Conservation (phyloP, 2,113 vertebrate genomes). For the Carlito syrichta region DNA sequence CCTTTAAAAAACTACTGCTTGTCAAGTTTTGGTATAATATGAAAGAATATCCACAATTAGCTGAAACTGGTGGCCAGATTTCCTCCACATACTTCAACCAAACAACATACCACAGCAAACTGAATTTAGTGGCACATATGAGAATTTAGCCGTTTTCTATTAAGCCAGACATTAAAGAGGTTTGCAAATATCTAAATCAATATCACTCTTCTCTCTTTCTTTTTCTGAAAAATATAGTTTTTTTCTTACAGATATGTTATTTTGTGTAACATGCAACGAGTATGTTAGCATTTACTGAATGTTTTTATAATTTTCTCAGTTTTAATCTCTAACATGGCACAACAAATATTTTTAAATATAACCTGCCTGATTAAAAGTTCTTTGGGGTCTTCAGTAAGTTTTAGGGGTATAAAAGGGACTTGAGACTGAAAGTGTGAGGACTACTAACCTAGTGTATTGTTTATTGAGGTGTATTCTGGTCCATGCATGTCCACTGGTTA, state of each 20-base stretch:
- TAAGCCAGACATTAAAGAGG: neutral
- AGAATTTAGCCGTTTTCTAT: neutral
- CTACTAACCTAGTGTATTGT: neutral
- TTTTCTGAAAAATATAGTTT: neutral
- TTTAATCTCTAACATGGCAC: neutral
- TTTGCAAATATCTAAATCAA: neutral
- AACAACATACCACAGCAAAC: neutral
- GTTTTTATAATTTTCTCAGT: neutral
- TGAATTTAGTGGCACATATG: neutral
- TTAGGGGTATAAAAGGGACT: neutral
- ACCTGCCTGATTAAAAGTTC: neutral
- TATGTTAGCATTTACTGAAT: neutral
- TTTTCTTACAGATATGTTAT: neutral
- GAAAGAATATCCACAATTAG: neutral
- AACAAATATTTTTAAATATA: neutral
- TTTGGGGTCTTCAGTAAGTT: neutral
- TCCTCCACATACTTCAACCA: neutral
- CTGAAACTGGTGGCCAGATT: neutral
- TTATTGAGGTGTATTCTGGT: neutral
- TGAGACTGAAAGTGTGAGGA: neutral
- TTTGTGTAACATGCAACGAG: neutral
- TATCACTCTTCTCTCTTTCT: neutral
- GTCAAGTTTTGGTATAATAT: neutral
- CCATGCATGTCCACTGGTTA: neutral
- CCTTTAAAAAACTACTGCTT: neutral